Evolutionary conservation across 2,113 vertebrate genomes (phyloP).

Genomic region (Larimichthys crocea): DNA sequence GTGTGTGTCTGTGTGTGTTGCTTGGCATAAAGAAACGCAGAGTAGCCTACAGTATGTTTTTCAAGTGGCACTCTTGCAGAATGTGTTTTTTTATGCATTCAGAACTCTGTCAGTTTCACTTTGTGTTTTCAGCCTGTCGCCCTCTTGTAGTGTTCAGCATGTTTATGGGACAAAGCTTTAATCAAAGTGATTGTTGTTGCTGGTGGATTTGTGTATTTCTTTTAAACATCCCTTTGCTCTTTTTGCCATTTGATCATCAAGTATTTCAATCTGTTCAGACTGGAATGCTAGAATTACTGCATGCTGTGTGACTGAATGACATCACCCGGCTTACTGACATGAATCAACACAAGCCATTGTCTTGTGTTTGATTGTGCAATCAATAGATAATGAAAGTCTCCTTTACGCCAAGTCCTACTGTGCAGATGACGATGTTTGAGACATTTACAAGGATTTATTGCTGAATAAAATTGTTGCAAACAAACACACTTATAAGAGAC

Average conservation of each 20-base stretch:
- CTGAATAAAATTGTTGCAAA: neutral
- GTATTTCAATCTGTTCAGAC: constrained; percentile 1
- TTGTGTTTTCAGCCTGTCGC: neutral
- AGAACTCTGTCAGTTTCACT: neutral
- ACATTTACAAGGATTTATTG: neutral
- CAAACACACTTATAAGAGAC: neutral
- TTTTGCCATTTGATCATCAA: constrained; percentile 17
- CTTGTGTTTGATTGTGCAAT: constrained; percentile 4
- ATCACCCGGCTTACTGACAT: constrained; percentile 11
- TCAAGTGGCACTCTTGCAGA: constrained; percentile 26
- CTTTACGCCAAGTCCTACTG: neutral
- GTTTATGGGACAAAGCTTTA: neutral
- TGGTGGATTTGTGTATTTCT: neutral
- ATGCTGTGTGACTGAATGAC: constrained; percentile 22
- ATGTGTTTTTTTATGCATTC: constrained; percentile 23
- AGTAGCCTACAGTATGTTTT: constrained; percentile 26
- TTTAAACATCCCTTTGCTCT: neutral
- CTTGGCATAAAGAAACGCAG: neutral
- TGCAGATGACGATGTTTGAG: neutral
- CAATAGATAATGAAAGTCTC: constrained; percentile 1
- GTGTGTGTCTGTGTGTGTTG: neutral
- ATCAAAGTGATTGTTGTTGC: constrained; percentile 25
- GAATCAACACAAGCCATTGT: constrained; percentile 43
- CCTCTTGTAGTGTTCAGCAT: neutral
- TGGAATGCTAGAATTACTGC: neutral